These are phyloP conservation scores for Sisyra terminalis DNA, from an alignment of 2,888 invertebrate genomes.

Conservation along the genomic window DNA sequence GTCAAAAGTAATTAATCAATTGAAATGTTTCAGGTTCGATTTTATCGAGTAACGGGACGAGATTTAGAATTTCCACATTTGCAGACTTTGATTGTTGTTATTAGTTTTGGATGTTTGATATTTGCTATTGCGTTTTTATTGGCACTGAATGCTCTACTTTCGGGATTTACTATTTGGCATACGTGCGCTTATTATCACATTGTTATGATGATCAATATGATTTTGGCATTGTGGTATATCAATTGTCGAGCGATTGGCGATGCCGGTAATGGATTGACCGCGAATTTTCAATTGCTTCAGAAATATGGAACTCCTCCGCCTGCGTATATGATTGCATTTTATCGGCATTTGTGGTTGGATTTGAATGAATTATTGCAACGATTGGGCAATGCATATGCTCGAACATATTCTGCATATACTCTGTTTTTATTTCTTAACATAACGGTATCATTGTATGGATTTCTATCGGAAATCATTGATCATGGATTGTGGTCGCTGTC, in stretches of 20 bases:
- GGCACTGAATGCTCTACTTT: conserved; percentile 39
- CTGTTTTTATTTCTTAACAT: conserved; percentile 52
- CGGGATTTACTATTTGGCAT: conserved; percentile 45
- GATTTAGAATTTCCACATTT: conserved; percentile 42
- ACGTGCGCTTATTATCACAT: conserved; percentile 47
- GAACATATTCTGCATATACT: conserved; percentile 49
- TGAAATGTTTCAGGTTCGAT: conserved; percentile 28
- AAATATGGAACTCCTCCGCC: conserved; percentile 34
- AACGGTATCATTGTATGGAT: conserved; percentile 47
- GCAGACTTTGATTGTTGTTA: conserved; percentile 39
- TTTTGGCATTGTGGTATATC: conserved; percentile 53
- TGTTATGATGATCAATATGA: conserved; percentile 56
- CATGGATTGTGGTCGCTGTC: conserved; percentile 41
- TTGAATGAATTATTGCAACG: conserved; percentile 46
- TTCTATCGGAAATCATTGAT: conserved; percentile 47
- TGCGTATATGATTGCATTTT: conserved; percentile 38
- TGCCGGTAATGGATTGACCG: conserved; percentile 28
- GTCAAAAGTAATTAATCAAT: neutral
- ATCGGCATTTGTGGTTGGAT: conserved; percentile 45
- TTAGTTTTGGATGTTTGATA: conserved; percentile 42
- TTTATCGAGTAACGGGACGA: conserved; percentile 38
- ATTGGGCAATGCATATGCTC: conserved; percentile 47
- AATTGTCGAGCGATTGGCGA: conserved; percentile 49
- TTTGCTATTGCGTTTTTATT: conserved; percentile 41
- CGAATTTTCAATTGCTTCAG: conserved; percentile 35